These are phyloP conservation scores for Tineola bisselliella DNA, from an alignment of 2,888 invertebrate species.

Conservation along the genomic window DNA sequence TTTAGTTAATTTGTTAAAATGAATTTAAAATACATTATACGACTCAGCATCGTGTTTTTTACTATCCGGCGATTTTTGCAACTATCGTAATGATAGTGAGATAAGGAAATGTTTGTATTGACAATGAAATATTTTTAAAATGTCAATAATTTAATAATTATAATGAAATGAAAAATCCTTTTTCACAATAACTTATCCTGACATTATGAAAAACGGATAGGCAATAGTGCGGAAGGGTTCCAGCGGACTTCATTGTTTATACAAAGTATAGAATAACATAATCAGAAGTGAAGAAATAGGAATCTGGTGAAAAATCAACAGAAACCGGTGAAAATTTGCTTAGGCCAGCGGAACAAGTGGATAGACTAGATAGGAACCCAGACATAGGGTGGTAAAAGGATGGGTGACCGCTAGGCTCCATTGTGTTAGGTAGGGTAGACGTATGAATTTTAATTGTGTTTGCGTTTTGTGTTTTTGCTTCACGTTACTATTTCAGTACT, in stretches of 20 bases:
- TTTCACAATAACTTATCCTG: conserved; percentile 1
- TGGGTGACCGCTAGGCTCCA: conserved; percentile 22
- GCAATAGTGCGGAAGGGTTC: conserved; percentile 64
- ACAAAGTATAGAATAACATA: conserved; percentile 67
- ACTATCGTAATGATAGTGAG: too few relatives aligned
- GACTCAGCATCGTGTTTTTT: too few relatives aligned
- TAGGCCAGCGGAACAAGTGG: conserved; percentile 66
- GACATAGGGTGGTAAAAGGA: conserved; percentile 24
- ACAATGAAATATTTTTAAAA: too few relatives aligned
- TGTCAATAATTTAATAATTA: too few relatives aligned
- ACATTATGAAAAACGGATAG: conserved; percentile 23
- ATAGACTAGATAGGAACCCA: conserved; percentile 38
- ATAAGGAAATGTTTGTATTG: too few relatives aligned
- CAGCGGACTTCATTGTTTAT: conserved; percentile 52
- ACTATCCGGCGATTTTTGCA: too few relatives aligned
- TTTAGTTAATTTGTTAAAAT: too few relatives aligned
- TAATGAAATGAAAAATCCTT: not conserved
- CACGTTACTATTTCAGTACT: not conserved
- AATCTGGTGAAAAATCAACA: conserved; percentile 65
- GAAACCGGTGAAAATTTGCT: conserved; percentile 62
- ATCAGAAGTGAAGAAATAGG: conserved; percentile 68
- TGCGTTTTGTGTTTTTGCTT: not conserved
- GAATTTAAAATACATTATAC: too few relatives aligned
- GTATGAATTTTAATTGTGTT: not conserved
- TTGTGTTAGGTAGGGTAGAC: conserved; percentile 27